Base-by-base conservation (phyloP, 2,888 invertebrate genomes). In the Cerastoderma edule region DNA sequence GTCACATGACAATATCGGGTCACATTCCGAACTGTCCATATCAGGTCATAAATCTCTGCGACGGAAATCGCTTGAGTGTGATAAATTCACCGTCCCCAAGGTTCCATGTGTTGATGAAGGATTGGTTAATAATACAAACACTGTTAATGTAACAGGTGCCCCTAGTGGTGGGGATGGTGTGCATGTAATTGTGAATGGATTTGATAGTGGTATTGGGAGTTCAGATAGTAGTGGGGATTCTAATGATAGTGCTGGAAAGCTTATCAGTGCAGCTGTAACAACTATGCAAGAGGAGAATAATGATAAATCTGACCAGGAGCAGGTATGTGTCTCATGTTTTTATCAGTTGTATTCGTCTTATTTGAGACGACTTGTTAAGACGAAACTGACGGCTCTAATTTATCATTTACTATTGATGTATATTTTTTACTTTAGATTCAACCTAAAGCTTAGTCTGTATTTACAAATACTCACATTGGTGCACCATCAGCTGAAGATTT, bases 201-300 rank as follows among this genome's bases (percentile, higher is more conserved):
- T 83, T 28, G 90, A 90, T 72, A 90, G 90, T 83, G 90, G 90
- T 50, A 64, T 89, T 8, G 88, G 90, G 30, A 89, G 88, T 69
- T 88, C 88, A n/a, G 79, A 88, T 22, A 89, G 88, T 74, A 90
- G 88, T 80, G 89, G 89, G 50, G 90, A 90, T 57, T 90, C 90
- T 13, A 79, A 87, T 56, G 90, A 90, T 76, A 88, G 89, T 72
- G 78, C 86, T 56, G 88, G 88, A 48, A 87, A 89, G 68, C 28
- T 78, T n/a, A 54, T 46, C 28, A 16, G 54, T 2, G 24, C 66
- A 16, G 27, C 71, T n/a, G 44, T 44, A 13, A 19, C 16, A 32
- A 48, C 30, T 10, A 56, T n/a, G 27, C 54, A 60, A 48, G 24
- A 39, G 2, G 46, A 46, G 28, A 32, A 30, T 3, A 39, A 24